Evolutionary conservation across 2,888 invertebrate species (phyloP).

Genomic region (Encarsia formosa): DNA sequence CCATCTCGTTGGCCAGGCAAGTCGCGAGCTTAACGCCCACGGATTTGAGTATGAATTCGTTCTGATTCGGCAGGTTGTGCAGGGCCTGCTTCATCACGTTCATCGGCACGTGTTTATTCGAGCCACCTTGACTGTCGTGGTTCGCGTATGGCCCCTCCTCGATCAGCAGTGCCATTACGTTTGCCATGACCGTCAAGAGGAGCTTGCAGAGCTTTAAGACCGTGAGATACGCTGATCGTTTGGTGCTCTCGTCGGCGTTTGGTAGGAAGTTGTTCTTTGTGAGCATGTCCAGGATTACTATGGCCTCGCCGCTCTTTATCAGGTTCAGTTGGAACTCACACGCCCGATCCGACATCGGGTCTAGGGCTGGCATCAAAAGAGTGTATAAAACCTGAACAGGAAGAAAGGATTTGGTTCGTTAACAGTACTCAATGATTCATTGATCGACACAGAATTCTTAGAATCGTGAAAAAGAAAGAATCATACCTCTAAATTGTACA

Average conservation of each 20-base stretch:
- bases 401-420: not conserved
- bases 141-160: slow-evolving; percentile 49
- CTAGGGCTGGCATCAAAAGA: slow-evolving; percentile 85
- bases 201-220: slow-evolving; percentile 86
- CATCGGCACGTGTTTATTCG: slow-evolving; percentile 51
- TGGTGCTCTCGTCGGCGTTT: slow-evolving; percentile 71
- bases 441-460: not conserved
- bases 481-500: slow-evolving; percentile 68
- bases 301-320: slow-evolving; percentile 63
- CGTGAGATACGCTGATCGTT: slow-evolving; percentile 81
- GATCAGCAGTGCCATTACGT: slow-evolving; percentile 65
- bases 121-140: slow-evolving; percentile 40
- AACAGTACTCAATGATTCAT: not conserved
- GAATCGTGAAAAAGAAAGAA: slow-evolving; percentile 5
- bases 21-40: slow-evolving; percentile 81
- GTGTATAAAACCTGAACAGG: slow-evolving; percentile 71
- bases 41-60: slow-evolving; percentile 77
- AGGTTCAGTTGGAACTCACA: slow-evolving; percentile 69
- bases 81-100: slow-evolving; percentile 74
- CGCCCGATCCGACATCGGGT: slow-evolving; percentile 70
- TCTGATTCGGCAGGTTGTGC: slow-evolving; percentile 77
- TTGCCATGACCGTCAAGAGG: slow-evolving; percentile 80
- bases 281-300: slow-evolving; percentile 71
- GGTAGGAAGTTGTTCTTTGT: slow-evolving; percentile 82
- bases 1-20: slow-evolving; percentile 70